Base-by-base conservation (phyloP, 2,797 vertebrate species). In the Cephalopachus bancanus region DNA sequence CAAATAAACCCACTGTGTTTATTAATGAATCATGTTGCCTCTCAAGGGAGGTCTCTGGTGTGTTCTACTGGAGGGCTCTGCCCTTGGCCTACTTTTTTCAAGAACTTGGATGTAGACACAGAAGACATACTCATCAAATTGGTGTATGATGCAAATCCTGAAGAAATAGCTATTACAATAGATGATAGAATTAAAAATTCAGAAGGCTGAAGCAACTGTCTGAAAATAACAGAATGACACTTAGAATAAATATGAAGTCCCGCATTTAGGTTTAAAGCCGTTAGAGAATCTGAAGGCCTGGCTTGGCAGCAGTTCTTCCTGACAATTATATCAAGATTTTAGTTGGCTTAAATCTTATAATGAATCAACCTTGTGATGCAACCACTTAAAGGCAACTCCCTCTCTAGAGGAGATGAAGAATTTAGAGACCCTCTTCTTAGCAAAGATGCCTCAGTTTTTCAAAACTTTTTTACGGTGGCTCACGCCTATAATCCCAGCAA, bases 1-100 rank as follows among this genome's bases (percentile, higher is more conserved):
- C 78, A 89, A 93, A 92, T 91, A 92, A 97, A 17, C 28, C 24
- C 49, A 78, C 85, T 89, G 91, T 75, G 83, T 53, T 94, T 89
- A 19, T 86, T 93, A 88, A 93, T 76, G 84, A 91, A 51, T 16
- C 0, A 4, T 10, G 64, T 37, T 79, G 74, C 11, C 78, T 71
- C 92, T 65, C 53, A 15, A 89, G 74, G 76, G 85, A 92, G 44
- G 64, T 75, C 90, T 96, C 95, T 78, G 62, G 72, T 53, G 72
- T 53, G 33, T 81, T 81, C 37, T 62, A 17, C 19, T 3, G n/a
- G 33, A 93, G 55, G 60, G 44, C 37, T 95, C 80, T 94, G 55
- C 60, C 88, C 78, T 89, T 97, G 92, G 64, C 81, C 81, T 89
- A 20, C 28, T 93, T 93, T 44, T 95, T 67, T 59, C 15, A 95